Conservation (phyloP, 2,888 invertebrate genomes). For the Himalopsyche tibetana region DNA sequence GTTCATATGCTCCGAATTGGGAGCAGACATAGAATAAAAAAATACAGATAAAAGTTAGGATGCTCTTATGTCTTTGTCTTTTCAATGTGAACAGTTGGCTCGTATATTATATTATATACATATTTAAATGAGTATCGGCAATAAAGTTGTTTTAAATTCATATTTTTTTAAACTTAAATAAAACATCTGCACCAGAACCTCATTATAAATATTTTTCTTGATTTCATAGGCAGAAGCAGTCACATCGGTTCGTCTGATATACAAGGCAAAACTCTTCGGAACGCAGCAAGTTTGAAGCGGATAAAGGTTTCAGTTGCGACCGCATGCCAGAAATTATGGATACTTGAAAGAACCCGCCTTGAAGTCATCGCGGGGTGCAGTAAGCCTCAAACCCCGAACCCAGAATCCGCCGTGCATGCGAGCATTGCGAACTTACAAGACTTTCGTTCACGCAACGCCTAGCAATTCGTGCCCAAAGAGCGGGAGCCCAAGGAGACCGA, state of each 20-base stretch:
- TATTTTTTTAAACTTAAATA: background rate
- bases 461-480: slow-evolving; percentile 55
- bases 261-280: slow-evolving; percentile 7
- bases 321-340: slow-evolving; percentile 60
- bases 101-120: no score
- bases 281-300: slow-evolving; percentile 55
- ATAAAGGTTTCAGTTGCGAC: slow-evolving; percentile 52
- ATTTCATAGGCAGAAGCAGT: background rate
- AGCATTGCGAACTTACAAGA: slow-evolving; percentile 49
- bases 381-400: slow-evolving; percentile 21
- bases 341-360: slow-evolving; percentile 58
- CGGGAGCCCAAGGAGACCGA: background rate
- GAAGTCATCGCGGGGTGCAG: slow-evolving; percentile 23
- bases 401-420: slow-evolving; percentile 20
- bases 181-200: background rate
- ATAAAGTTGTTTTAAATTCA: background rate
- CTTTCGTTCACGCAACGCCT: slow-evolving; percentile 55
- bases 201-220: background rate
- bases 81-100: no score
- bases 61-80: no score
- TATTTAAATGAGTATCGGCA: background rate
- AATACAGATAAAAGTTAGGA: no score
- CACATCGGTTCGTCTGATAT: background rate
- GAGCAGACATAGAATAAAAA: no score
- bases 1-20: no score